phyloP scores from a whole-genome alignment of 2,888 invertebrate species.

The Philaethria dido region DNA sequence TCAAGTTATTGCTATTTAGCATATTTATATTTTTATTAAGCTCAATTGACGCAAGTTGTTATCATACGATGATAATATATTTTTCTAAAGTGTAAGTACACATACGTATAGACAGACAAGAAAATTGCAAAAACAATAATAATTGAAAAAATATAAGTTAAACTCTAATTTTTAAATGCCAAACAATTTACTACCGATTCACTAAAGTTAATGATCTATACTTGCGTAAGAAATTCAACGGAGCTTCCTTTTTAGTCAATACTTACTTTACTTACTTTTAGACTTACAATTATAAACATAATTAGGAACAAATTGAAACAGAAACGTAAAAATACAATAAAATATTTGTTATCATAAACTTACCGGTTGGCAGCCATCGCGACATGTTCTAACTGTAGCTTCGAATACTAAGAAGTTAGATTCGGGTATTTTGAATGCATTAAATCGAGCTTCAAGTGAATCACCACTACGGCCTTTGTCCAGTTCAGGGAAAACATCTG shows the following conservation, averaged over 20 bases:
- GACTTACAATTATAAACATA: too few species aligned
- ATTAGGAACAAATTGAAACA: too few species aligned
- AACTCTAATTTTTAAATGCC: too few species aligned
- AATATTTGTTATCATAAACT: slow-evolving; percentile 52
- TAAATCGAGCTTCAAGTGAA: slow-evolving; percentile 94
- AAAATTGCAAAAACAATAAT: too few species aligned
- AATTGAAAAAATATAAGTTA: too few species aligned
- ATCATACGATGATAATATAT: slow-evolving; percentile 18
- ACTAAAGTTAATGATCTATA: too few species aligned
- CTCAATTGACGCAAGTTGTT: slow-evolving; percentile 29
- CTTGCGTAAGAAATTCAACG: too few species aligned
- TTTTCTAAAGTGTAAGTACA: background rate
- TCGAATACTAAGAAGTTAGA: slow-evolving; percentile 97
- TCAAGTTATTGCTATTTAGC: slow-evolving; percentile 37
- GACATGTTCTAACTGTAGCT: slow-evolving; percentile 94
- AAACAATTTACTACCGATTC: too few species aligned
- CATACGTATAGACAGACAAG: background rate
- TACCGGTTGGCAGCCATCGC: slow-evolving; percentile 94
- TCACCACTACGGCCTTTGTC: slow-evolving; percentile 94
- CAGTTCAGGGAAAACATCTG: slow-evolving; percentile 95
- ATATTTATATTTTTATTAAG: slow-evolving; percentile 42
- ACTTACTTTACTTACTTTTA: too few species aligned
- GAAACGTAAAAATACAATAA: too few species aligned
- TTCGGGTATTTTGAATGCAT: slow-evolving; percentile 97
- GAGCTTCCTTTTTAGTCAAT: too few species aligned